Conservation (phyloP, 2,113 vertebrate species). For the Vombatus ursinus region DNA sequence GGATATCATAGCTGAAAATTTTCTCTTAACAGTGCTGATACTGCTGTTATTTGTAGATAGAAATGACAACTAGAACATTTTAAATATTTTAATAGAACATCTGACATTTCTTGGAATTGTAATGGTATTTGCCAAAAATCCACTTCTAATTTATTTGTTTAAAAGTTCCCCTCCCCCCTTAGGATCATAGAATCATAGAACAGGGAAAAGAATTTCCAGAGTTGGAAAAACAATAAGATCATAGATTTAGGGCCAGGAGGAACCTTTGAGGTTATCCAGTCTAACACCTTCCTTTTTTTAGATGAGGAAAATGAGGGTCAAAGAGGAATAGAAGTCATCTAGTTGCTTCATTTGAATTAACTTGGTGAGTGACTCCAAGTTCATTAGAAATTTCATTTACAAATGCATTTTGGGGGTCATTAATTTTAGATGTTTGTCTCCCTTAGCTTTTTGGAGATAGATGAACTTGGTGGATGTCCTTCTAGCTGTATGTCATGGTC, state of each 20-base stretch:
- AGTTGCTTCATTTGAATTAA: conserved; percentile 21
- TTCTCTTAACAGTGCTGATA: background rate
- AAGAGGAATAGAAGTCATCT: background rate
- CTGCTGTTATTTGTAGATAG: conserved; percentile 14
- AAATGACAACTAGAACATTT: background rate
- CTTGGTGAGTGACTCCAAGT: background rate
- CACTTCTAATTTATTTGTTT: background rate
- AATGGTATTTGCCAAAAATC: conserved; percentile 29
- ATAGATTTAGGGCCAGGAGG: background rate
- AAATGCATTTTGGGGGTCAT: background rate
- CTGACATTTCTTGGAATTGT: conserved; percentile 21
- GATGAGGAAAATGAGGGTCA: background rate
- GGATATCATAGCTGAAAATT: background rate
- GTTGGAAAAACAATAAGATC: background rate
- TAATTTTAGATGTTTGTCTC: conserved; percentile 52
- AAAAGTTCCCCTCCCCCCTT: background rate
- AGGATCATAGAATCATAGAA: background rate
- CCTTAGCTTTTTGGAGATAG: background rate
- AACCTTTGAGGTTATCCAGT: conserved; percentile 1
- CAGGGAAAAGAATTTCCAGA: background rate
- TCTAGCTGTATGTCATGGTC: background rate
- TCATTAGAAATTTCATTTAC: conserved; percentile 15
- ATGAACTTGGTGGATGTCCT: background rate
- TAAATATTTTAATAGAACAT: conserved; percentile 26
- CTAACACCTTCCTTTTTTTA: background rate